Conservation (phyloP, 2,113 vertebrate species). For the Bufo bufo region DNA sequence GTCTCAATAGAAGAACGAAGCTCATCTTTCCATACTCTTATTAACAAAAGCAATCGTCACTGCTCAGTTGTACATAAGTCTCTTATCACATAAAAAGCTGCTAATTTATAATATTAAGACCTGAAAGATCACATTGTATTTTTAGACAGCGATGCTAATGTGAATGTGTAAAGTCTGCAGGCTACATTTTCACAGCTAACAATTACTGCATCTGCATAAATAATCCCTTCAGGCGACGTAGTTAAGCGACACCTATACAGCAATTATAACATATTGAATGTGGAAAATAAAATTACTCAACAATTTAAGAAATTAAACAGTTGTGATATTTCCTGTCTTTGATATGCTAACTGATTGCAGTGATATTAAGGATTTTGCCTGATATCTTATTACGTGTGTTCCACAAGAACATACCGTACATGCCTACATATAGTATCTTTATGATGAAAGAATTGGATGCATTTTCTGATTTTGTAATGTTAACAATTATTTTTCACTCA, state of each 20-base stretch:
- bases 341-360: background rate
- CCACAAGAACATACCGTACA: too few relatives aligned
- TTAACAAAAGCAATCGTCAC: background rate
- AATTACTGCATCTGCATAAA: background rate
- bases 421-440: background rate
- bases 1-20: background rate
- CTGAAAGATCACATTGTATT: constrained; percentile 12
- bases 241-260: background rate
- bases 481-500: too few relatives aligned
- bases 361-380: background rate
- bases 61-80: constrained; percentile 20
- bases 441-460: background rate
- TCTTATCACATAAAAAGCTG: constrained; percentile 19
- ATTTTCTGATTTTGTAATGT: background rate
- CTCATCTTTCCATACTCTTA: background rate
- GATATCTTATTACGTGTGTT: background rate
- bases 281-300: background rate
- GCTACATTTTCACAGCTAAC: constrained; percentile 4
- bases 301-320: background rate
- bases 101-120: constrained; percentile 23
- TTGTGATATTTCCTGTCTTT: background rate
- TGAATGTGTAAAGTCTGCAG: background rate
- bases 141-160: background rate
- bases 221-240: background rate
- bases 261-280: background rate